phyloP scores from a whole-genome alignment of 2,797 vertebrate species.

The Sebastes paucispinis region DNA sequence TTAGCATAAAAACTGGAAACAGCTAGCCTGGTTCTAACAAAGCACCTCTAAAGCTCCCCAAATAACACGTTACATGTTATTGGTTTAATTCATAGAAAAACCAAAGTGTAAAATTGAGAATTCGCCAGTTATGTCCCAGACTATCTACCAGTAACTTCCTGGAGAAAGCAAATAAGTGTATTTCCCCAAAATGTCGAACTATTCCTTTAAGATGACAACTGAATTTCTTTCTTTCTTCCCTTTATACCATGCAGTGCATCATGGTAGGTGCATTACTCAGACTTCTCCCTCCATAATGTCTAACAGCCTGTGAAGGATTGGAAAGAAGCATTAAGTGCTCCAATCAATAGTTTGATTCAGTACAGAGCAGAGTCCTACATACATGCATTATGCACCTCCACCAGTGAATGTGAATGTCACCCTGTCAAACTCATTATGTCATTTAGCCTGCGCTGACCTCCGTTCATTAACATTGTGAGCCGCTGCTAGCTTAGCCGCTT shows the following conservation, averaged over 20 bases:
- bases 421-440: conserved; percentile 44
- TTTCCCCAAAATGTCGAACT: background rate
- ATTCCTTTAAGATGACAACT: background rate
- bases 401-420: conserved; percentile 47
- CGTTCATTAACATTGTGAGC: conserved; percentile 5
- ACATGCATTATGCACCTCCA: conserved; percentile 53
- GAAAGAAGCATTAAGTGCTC: conserved; percentile 42
- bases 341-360: conserved; percentile 44
- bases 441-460: conserved; percentile 28
- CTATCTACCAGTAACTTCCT: background rate
- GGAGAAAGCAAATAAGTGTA: background rate
- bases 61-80: no score
- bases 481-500: conserved; percentile 51
- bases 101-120: background rate
- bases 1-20: background rate
- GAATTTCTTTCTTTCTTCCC: background rate
- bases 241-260: conserved; percentile 2
- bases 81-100: no score
- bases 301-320: conserved; percentile 40
- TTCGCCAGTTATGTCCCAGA: no score
- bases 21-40: no score
- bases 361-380: conserved; percentile 45
- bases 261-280: conserved; percentile 20
- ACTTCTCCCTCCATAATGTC: conserved; percentile 28
- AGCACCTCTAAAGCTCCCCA: no score